Base-by-base conservation (phyloP, 2,888 invertebrate genomes). In the Tanypteryx hageni region DNA sequence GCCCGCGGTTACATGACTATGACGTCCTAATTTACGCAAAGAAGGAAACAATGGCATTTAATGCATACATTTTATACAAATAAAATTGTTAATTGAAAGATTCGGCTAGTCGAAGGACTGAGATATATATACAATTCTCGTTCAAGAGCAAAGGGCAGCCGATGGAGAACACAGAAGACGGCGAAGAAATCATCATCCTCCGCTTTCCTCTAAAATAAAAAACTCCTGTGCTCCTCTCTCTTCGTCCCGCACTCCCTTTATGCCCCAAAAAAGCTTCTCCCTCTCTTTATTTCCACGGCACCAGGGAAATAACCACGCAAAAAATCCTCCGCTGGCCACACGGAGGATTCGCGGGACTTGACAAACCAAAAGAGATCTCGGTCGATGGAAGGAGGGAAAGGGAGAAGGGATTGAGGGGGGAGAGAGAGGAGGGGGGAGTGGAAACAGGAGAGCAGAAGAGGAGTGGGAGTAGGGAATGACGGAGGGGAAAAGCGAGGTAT, bases 311-410 rank as follows among this genome's bases (percentile, higher is more conserved):
- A 18, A 89, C 64, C 44, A 44, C 64, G 18, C 31, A 44, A 64
- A 86, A 64, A 89, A 89, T 44, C 86, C 89, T 16, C 16, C 64
- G 18, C 64, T 59, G 86, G 18, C 44, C 89, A 89, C 44, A 64
- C 58, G 86, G 16, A 86, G 86, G 86, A 86, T 61, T 61, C 86
- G 16, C 27, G 44, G 64, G 44, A 89, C 44, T 89, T 44, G 18
- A 7, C 64, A 61, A 64, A 64, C 89, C 89, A 27, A 76, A 76
- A 76, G 76, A 13, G 76, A 68, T 16, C 68, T 68, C n/a, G n/a
- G 86, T 57, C 44, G 16, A 82, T 56, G 56, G 56, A 58, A 57
- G 85, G 85, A 11, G 18, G 57, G n/a, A 10, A 85, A 58, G 84
- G 59, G 56, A 4, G 27, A 31, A 59, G 31, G 27, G 83, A 18